Percentiles rank a stretch among this genome's conserved stretches.
phyloP scores from a whole-genome alignment of 2,888 invertebrate species.

The Dyspetes luteomarginatus region DNA sequence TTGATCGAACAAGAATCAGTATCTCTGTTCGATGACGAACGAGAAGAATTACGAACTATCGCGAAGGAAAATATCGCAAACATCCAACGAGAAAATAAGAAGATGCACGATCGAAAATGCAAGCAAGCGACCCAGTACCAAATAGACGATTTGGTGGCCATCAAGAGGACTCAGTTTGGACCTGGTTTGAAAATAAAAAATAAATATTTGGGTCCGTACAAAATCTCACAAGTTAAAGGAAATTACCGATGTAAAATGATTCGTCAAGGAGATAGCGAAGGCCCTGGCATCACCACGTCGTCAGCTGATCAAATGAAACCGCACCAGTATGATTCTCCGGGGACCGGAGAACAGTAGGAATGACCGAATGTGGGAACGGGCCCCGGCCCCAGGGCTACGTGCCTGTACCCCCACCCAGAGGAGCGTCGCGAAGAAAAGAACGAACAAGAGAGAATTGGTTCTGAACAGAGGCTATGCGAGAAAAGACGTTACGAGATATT shows the following conservation, averaged over 20 bases:
- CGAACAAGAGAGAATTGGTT: too few species aligned
- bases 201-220: constrained; percentile 64
- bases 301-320: constrained; percentile 56
- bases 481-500: too few species aligned
- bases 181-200: constrained; percentile 58
- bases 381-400: neutral
- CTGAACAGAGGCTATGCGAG: too few species aligned
- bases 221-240: constrained; percentile 41
- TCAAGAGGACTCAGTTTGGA: constrained; percentile 61
- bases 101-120: constrained; percentile 51
- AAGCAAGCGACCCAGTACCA: constrained; percentile 65
- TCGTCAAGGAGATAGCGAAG: constrained; percentile 36
- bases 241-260: constrained; percentile 55
- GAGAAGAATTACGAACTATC: constrained; percentile 45
- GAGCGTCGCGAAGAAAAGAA: too few species aligned
- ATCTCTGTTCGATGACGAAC: constrained; percentile 38
- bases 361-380: constrained; percentile 38
- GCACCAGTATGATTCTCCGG: constrained; percentile 35
- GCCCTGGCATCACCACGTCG: constrained; percentile 39
- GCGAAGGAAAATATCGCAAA: constrained; percentile 60
- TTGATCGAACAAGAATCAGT: neutral
- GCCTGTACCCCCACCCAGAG: too few species aligned
- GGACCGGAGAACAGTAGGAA: constrained; percentile 48
- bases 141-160: constrained; percentile 60
- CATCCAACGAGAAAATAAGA: constrained; percentile 70